phyloP scores from a whole-genome alignment of 2,888 invertebrate species.

The Phymatocera aterrima region DNA sequence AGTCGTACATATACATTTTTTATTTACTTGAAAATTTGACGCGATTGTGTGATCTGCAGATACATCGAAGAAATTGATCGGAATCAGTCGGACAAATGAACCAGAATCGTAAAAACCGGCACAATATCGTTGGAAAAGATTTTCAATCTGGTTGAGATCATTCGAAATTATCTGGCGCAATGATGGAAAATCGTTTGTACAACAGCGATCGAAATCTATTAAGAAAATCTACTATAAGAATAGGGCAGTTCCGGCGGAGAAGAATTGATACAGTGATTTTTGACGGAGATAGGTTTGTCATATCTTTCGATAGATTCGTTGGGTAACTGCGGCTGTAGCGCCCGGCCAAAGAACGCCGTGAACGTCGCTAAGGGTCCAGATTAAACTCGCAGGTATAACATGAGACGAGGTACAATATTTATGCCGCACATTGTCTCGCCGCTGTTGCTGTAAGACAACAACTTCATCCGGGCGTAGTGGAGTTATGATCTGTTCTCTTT shows the following conservation, averaged over 20 bases:
- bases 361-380: conserved; percentile 45
- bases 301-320: conserved; percentile 31
- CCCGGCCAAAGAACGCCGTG: conserved; percentile 26
- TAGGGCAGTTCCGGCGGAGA: neutral
- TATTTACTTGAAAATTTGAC: too few relatives aligned
- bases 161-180: too few relatives aligned
- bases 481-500: conserved; percentile 47
- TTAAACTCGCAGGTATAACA: conserved; percentile 60
- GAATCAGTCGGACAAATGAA: too few relatives aligned
- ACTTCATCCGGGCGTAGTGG: conserved; percentile 70
- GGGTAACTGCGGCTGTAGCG: conserved; percentile 4
- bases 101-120: too few relatives aligned
- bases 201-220: neutral
- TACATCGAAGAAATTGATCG: too few relatives aligned
- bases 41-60: too few relatives aligned
- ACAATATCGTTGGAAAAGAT: too few relatives aligned
- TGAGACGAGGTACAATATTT: conserved; percentile 71
- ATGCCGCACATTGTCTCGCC: conserved; percentile 73
- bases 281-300: neutral
- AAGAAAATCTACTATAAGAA: neutral
- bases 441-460: conserved; percentile 65
- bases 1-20: too few relatives aligned
- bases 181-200: neutral
- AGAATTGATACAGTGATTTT: neutral
- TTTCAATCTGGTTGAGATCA: too few relatives aligned